phyloP scores from a whole-genome alignment of 2,113 vertebrate species.

The Prionailurus bengalensis region DNA sequence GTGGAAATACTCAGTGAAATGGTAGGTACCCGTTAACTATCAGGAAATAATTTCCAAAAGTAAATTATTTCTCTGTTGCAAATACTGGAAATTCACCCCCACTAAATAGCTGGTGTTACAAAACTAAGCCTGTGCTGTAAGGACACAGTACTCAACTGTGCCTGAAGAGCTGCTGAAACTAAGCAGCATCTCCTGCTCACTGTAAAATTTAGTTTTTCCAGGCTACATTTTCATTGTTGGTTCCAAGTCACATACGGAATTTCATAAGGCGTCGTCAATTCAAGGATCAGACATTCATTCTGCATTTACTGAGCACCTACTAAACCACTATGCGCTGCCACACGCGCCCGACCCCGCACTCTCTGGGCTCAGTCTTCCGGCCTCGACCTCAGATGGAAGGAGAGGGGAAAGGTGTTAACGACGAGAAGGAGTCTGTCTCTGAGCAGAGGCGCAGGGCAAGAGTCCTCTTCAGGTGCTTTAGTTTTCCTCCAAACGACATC shows the following conservation, averaged over 20 bases:
- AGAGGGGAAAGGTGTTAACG: accelerated
- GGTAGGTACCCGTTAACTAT: background rate
- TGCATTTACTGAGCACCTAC: constrained; percentile 1
- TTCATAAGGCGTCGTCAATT: background rate
- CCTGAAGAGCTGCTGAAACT: background rate
- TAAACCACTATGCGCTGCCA: background rate
- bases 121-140: background rate
- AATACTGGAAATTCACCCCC: background rate
- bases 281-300: background rate
- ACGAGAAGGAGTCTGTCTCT: background rate
- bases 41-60: background rate
- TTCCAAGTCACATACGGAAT: background rate
- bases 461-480: background rate
- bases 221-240: background rate
- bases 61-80: constrained; percentile 23
- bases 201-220: constrained; percentile 1
- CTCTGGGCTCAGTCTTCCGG: background rate
- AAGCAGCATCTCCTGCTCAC: background rate
- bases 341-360: too few species aligned
- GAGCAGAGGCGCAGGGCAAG: background rate
- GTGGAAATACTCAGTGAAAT: background rate
- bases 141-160: background rate
- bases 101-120: background rate
- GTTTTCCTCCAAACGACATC: constrained; percentile 14
- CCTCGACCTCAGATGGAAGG: background rate